Evolutionary conservation across 2,888 invertebrate genomes (phyloP).

Genomic region (Lepidonotus clava): DNA sequence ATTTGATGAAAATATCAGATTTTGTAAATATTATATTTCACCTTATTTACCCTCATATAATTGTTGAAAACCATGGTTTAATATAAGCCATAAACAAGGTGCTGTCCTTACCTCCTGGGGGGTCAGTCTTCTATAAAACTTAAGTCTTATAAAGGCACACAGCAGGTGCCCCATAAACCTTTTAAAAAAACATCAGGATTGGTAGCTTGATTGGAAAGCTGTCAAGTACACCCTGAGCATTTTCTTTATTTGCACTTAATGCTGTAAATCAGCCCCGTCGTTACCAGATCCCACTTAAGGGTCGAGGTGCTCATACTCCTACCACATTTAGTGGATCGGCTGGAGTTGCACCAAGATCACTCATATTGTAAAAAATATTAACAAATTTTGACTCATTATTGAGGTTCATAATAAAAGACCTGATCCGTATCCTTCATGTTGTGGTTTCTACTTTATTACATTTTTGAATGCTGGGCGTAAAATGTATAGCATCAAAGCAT

Average conservation of each 20-base stretch:
- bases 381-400: no score
- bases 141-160: not conserved
- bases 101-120: not conserved
- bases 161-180: not conserved
- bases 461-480: no score
- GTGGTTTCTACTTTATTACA: no score
- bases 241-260: slow-evolving; percentile 17
- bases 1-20: no score
- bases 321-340: not conserved
- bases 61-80: no score
- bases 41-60: no score
- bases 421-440: no score
- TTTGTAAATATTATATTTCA: no score
- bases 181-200: not conserved
- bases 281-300: not conserved
- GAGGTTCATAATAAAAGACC: no score
- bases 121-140: not conserved
- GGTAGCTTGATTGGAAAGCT: not conserved
- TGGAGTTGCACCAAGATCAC: not conserved
- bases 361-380: no score
- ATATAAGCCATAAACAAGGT: no score
- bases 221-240: not conserved
- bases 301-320: not conserved
- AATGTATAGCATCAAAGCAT: no score
- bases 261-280: not conserved